Conservation (phyloP, 2,888 invertebrate genomes). For the Acanthosepion lycidas region DNA sequence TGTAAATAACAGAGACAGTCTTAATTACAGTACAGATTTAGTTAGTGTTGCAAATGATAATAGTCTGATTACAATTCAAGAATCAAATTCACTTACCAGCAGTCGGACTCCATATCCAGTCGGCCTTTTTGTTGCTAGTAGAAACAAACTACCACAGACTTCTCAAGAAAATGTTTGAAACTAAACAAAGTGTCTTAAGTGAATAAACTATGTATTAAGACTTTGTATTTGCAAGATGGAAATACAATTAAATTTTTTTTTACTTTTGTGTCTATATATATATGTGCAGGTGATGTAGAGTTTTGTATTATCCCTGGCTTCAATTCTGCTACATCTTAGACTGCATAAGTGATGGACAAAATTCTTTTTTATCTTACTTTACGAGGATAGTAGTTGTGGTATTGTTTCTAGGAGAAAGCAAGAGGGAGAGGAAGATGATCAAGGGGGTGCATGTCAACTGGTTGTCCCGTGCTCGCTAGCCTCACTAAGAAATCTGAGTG, state of each 20-base stretch:
- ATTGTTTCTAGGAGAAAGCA: too few relatives aligned
- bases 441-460: too few relatives aligned
- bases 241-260: background rate
- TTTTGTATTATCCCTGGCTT: too few relatives aligned
- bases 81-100: background rate
- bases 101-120: background rate
- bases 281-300: too few relatives aligned
- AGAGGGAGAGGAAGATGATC: too few relatives aligned
- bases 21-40: background rate
- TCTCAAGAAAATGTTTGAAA: background rate
- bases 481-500: too few relatives aligned
- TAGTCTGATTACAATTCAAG: background rate
- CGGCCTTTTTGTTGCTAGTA: background rate
- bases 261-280: background rate
- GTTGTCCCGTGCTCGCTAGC: too few relatives aligned
- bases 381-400: too few relatives aligned
- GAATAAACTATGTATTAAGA: background rate
- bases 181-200: background rate
- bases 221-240: background rate
- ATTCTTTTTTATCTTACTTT: too few relatives aligned
- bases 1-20: background rate
- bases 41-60: conserved; percentile 4
- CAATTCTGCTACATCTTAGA: too few relatives aligned
- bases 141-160: background rate
- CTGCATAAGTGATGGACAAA: too few relatives aligned